phyloP scores from a whole-genome alignment of 2,113 vertebrate genomes.

The Pan troglodytes region NHGRI_mPanTro3-v2.1_pri NC_072410.2:21875501-21876000 shows the following conservation, averaged over 20 bases:
- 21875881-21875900: fast-evolving
- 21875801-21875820: neutral
- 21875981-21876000: fast-evolving
- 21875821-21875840: neutral
- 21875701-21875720: no score
- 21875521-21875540: no score
- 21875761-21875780: fast-evolving
- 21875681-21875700: no score
- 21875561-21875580: no score
- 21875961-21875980: neutral
- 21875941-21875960: neutral
- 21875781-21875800: neutral
- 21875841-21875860: neutral
- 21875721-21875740: no score
- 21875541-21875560: no score
- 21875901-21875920: conserved; percentile 39
- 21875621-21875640: no score
- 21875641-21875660: no score
- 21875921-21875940: neutral
- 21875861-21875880: neutral
- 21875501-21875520: no score
- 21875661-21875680: no score
- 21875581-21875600: no score
- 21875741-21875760: neutral
- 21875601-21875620: no score